A percentile compares a stretch with the other conserved stretches of the same genome.
phyloP scores from a whole-genome alignment of 2,113 vertebrate species.

The Reinhardtius hippoglossoides region DNA sequence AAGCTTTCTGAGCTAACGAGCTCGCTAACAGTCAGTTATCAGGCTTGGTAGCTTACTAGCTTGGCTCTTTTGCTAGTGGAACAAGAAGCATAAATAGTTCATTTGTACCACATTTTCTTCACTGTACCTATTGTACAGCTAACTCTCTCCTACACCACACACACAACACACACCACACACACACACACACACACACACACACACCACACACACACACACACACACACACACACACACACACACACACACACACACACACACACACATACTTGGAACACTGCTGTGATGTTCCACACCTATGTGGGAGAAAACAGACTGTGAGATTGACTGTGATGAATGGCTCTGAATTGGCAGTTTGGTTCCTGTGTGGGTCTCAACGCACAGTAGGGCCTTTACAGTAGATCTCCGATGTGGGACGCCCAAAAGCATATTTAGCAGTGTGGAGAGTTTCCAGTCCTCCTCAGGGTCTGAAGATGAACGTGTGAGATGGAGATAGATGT shows the following conservation, averaged over 20 bases:
- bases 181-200: slow-evolving; percentile 24
- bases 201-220: slow-evolving; percentile 27
- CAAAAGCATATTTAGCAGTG: slow-evolving; percentile 9
- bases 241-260: slow-evolving; percentile 21
- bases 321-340: slow-evolving; percentile 45
- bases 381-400: not conserved
- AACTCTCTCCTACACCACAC: slow-evolving; percentile 13
- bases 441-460: not conserved
- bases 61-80: too few relatives aligned
- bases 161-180: slow-evolving; percentile 13
- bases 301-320: slow-evolving; percentile 56
- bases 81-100: not conserved
- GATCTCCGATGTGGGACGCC: slow-evolving; percentile 26
- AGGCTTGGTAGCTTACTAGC: too few relatives aligned
- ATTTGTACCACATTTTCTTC: not conserved
- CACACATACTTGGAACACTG: slow-evolving; percentile 10
- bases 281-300: slow-evolving; percentile 53
- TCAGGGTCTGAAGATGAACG: slow-evolving; percentile 9
- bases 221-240: slow-evolving; percentile 17
- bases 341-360: slow-evolving; percentile 41
- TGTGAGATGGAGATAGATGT: not conserved
- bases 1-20: too few relatives aligned
- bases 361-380: slow-evolving; percentile 15
- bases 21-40: too few relatives aligned
- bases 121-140: not conserved